phyloP scores from a whole-genome alignment of 1,140 invertebrate species.

The Euwallacea similis region DNA sequence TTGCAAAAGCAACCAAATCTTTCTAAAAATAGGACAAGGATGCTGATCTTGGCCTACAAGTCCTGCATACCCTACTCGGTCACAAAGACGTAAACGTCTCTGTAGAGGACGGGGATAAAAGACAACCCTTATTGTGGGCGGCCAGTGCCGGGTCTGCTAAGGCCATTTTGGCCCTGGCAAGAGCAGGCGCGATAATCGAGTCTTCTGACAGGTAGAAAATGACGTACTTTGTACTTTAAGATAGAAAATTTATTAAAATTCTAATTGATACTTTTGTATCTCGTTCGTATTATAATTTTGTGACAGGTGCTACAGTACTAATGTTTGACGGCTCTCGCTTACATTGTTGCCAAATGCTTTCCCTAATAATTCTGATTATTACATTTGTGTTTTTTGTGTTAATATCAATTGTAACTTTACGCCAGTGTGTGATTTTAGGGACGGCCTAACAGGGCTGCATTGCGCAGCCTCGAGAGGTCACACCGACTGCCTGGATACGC shows the following conservation, averaged over 20 bases:
- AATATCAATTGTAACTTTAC: no score
- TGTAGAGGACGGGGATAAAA: slow-evolving; percentile 85
- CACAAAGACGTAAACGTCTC: slow-evolving; percentile 78
- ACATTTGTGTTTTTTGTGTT: no score
- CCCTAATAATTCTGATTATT: no score
- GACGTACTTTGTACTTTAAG: background rate
- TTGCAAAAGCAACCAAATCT: slow-evolving; percentile 7
- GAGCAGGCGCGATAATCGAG: slow-evolving; percentile 63
- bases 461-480: slow-evolving; percentile 96
- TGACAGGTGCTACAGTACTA: background rate
- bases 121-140: slow-evolving; percentile 94
- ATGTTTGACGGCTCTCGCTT: no score
- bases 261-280: background rate
- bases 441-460: slow-evolving; percentile 86
- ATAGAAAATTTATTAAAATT: background rate
- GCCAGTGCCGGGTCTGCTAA: slow-evolving; percentile 93
- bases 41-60: slow-evolving; percentile 69
- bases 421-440: slow-evolving; percentile 45
- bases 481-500: slow-evolving; percentile 85
- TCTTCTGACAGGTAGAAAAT: slow-evolving; percentile 24
- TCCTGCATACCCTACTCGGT: slow-evolving; percentile 80
- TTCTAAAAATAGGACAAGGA: slow-evolving; percentile 48
- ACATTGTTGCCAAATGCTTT: no score
- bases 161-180: slow-evolving; percentile 82
- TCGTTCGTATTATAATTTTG: no score